Evolutionary conservation across 2,888 invertebrate genomes (phyloP), one percentile per base, ranked within the genome.

Genomic region (Rhyacophila evoluta): DNA sequence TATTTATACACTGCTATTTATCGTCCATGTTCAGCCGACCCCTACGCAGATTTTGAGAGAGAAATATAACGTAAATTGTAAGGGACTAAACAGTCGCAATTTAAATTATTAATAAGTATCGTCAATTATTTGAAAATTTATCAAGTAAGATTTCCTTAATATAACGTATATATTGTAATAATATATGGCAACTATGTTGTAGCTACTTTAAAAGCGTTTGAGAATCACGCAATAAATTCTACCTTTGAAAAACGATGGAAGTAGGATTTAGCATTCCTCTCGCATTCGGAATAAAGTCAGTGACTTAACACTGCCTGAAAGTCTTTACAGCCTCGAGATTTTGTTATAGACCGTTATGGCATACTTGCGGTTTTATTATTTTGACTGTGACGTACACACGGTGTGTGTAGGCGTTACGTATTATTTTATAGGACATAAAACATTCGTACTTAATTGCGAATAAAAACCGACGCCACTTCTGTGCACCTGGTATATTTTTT

Each of bases 281-380:
- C 77, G 77, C 77, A 72, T 77, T 77, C 77, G 25, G 73, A 77
- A 73, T 77, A 68, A 77, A 77, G 69, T 72, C 77, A n/a, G 67
- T 28, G 73, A 72, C 67, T 77, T 73, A 36, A 68, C 72, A 68
- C 15, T 73, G 68, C 72, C 39, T 37, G 41, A 36, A 68, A 55
- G 41, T 28, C 71, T 76, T 76, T 76, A 76, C 76, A 71, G 41
- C 76, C 74, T 39, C 28, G 41, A 76, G 76, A 76, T 76, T 76
- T 76, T 39, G 71, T 27, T 71, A 76, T 41, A 76, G 37, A 70
- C 76, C 71, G 33, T 55, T 29, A 36, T n/a, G 75, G 37, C 25
- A 37, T 39, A 69, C 69, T 76, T 76, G 76, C 27, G 71, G 38
- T 70, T 75, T 75, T 68, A 75, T 68, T 55, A 55, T 55, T 55